Evolutionary conservation across 2,888 invertebrate genomes (phyloP).

Genomic region (Criorhina ranunculi): DNA sequence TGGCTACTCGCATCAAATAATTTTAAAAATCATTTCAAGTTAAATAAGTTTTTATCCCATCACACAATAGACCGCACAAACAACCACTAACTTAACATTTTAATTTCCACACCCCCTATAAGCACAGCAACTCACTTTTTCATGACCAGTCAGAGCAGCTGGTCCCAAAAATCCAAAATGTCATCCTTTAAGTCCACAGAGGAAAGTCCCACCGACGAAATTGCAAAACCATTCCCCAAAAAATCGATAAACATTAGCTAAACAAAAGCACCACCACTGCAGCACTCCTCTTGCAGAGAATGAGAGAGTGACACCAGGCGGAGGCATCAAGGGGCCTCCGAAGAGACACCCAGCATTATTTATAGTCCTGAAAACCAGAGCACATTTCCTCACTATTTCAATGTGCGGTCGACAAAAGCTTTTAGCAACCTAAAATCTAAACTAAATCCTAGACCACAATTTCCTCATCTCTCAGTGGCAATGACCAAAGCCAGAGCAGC

Average conservation of each 20-base stretch:
- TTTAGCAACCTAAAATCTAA: slow-evolving; percentile 73
- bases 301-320: slow-evolving; percentile 25
- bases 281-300: background rate
- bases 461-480: slow-evolving; percentile 67
- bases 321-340: slow-evolving; percentile 14
- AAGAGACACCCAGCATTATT: slow-evolving; percentile 71
- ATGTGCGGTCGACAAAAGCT: slow-evolving; percentile 74
- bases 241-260: slow-evolving; percentile 72
- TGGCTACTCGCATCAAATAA: no score
- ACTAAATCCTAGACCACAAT: slow-evolving; percentile 74
- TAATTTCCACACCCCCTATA: slow-evolving; percentile 4
- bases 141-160: slow-evolving; percentile 31
- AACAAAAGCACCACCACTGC: slow-evolving; percentile 42
- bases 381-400: slow-evolving; percentile 75
- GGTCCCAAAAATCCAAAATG: slow-evolving; percentile 61
- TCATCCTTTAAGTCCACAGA: slow-evolving; percentile 68
- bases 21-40: background rate
- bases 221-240: slow-evolving; percentile 59
- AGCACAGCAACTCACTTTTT: slow-evolving; percentile 11
- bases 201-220: slow-evolving; percentile 45
- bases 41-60: slow-evolving; percentile 2
- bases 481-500: slow-evolving; percentile 8
- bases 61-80: background rate
- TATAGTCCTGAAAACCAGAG: slow-evolving; percentile 71
- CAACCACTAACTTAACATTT: slow-evolving; percentile 33